Conservation (phyloP, 2,797 vertebrate species). For the Onychomys torridus region DNA sequence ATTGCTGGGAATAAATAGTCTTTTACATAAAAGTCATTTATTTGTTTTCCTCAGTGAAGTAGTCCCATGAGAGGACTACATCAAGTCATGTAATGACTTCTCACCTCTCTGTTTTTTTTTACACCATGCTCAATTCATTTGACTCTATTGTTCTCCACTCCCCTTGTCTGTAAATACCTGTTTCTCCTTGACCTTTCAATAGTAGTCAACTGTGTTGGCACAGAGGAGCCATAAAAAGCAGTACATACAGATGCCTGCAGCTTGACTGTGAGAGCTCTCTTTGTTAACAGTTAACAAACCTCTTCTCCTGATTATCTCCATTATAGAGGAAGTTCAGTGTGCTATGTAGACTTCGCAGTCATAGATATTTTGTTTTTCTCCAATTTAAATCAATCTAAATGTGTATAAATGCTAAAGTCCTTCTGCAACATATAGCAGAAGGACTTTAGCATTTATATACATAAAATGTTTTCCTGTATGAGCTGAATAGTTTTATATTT, state of each 20-base stretch:
- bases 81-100: conserved; percentile 60
- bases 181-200: conserved; percentile 64
- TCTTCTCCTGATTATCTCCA: conserved; percentile 8
- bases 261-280: not conserved
- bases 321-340: not conserved
- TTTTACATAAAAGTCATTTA: conserved; percentile 61
- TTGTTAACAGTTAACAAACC: conserved; percentile 41
- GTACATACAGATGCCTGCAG: not conserved
- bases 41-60: conserved; percentile 66
- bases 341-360: not conserved
- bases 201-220: conserved; percentile 46
- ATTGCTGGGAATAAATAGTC: conserved; percentile 32
- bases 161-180: conserved; percentile 58
- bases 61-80: conserved; percentile 40
- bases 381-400: not conserved
- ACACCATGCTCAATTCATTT: conserved; percentile 3
- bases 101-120: conserved; percentile 45
- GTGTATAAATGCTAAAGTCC: no score
- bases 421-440: not conserved
- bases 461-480: not conserved
- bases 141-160: conserved; percentile 39
- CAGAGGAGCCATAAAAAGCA: conserved; percentile 61
- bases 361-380: not conserved
- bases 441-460: not conserved
- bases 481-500: not conserved